phyloP scores from a whole-genome alignment of 2,797 vertebrate species.

The Ctenopoma kingsleyae region DNA sequence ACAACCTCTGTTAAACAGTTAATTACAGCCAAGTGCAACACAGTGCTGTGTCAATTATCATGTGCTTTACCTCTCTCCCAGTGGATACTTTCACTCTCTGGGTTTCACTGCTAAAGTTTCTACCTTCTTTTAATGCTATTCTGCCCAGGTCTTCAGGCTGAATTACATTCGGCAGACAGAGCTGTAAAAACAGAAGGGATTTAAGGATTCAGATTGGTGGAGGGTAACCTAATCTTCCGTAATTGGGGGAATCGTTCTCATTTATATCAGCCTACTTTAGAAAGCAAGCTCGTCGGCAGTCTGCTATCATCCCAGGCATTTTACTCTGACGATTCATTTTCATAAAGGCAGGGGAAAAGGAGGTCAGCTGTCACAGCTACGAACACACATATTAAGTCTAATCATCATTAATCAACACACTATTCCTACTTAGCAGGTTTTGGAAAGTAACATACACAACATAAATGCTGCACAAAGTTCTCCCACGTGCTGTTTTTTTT shows the following conservation, averaged over 20 bases:
- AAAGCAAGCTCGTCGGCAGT: conserved; percentile 66
- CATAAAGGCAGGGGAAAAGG: conserved; percentile 53
- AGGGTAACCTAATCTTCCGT: conserved; percentile 80
- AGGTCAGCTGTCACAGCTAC: conserved; percentile 29
- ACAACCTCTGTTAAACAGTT: conserved; percentile 78
- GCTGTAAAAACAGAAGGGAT: conserved; percentile 79
- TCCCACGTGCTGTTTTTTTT: conserved; percentile 27
- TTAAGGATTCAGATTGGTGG: conserved; percentile 79
- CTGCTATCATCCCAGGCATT: conserved; percentile 65
- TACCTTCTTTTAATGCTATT: conserved; percentile 75
- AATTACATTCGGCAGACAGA: conserved; percentile 74
- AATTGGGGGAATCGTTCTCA: conserved; percentile 81
- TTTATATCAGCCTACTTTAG: conserved; percentile 76
- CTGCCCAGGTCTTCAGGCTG: conserved; percentile 71
- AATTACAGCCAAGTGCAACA: conserved; percentile 80
- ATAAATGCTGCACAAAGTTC: conserved; percentile 22
- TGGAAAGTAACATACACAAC: conserved; percentile 40
- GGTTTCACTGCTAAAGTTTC: conserved; percentile 66
- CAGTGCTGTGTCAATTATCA: conserved; percentile 76
- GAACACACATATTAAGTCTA: conserved; percentile 56
- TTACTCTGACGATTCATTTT: conserved; percentile 60
- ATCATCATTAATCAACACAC: conserved; percentile 65
- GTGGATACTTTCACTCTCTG: conserved; percentile 69
- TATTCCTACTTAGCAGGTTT: conserved; percentile 53
- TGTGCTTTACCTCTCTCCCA: conserved; percentile 66